Evolutionary conservation across 2,888 invertebrate genomes (phyloP).

Genomic region (Plusia festucae): DNA sequence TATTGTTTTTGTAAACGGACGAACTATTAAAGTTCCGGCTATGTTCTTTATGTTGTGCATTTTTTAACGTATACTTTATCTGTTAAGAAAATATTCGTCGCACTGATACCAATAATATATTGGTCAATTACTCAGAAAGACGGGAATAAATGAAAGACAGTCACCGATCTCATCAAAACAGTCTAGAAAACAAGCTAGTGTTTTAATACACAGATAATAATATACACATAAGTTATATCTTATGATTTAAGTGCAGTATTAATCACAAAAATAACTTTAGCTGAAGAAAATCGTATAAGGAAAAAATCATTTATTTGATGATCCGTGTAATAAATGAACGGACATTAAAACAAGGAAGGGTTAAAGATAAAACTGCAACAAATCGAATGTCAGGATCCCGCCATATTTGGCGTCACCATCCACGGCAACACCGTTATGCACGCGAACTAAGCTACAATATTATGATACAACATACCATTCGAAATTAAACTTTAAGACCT

Average conservation of each 20-base stretch:
- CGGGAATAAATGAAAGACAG: too few species aligned
- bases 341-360: conserved; percentile 48
- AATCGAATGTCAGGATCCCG: conserved; percentile 80
- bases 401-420: conserved; percentile 73
- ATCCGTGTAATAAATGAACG: conserved; percentile 34
- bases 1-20: conserved; percentile 43
- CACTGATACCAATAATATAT: too few species aligned
- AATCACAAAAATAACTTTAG: conserved; percentile 17
- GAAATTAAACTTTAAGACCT: conserved; percentile 42
- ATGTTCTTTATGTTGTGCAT: background rate
- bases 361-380: conserved; percentile 80
- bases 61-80: too few species aligned
- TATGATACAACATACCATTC: conserved; percentile 39
- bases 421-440: conserved; percentile 78
- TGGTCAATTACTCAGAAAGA: too few species aligned
- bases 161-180: too few species aligned
- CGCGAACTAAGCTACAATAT: conserved; percentile 50
- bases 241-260: conserved; percentile 28
- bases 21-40: conserved; percentile 16
- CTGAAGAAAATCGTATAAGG: background rate
- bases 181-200: too few species aligned
- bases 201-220: too few species aligned
- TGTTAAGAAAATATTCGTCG: too few species aligned
- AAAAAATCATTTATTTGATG: conserved; percentile 46
- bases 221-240: too few species aligned